phyloP scores from a whole-genome alignment of 2,888 invertebrate genomes.

The Gnatocerus cornutus region DNA sequence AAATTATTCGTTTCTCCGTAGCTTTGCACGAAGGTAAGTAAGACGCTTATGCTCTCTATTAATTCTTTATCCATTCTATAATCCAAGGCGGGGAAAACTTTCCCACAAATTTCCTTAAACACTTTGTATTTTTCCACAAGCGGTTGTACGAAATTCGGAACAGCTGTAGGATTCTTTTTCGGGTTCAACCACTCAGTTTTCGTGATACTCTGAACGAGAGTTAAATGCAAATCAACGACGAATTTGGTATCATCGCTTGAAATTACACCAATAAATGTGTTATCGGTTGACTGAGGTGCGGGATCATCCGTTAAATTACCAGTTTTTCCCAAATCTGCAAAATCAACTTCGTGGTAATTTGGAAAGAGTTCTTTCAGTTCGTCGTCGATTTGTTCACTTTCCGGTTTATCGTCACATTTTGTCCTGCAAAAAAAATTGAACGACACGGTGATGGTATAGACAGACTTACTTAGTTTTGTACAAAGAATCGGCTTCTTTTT shows the following conservation, averaged over 20 bases:
- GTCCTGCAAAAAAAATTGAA: slow-evolving; percentile 68
- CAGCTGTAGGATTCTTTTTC: slow-evolving; percentile 63
- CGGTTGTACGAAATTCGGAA: slow-evolving; percentile 72
- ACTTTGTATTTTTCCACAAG: slow-evolving; percentile 76
- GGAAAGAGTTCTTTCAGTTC: slow-evolving; percentile 84
- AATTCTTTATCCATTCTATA: slow-evolving; percentile 74
- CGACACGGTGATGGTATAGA: not conserved
- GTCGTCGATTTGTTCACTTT: slow-evolving; percentile 78
- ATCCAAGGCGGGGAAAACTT: slow-evolving; percentile 73
- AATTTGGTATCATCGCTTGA: slow-evolving; percentile 75
- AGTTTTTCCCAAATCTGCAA: slow-evolving; percentile 75
- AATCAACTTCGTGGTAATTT: slow-evolving; percentile 79
- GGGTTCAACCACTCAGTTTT: slow-evolving; percentile 77
- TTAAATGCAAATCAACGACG: slow-evolving; percentile 77
- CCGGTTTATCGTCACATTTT: slow-evolving; percentile 79
- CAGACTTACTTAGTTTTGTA: slow-evolving; percentile 78
- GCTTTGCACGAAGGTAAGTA: slow-evolving; percentile 73
- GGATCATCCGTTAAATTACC: slow-evolving; percentile 43
- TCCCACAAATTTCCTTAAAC: slow-evolving; percentile 74
- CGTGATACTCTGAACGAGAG: slow-evolving; percentile 75
- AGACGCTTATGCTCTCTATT: slow-evolving; percentile 75
- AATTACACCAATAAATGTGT: slow-evolving; percentile 63
- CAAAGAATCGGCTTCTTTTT: slow-evolving; percentile 84
- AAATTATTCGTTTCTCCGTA: slow-evolving; percentile 68
- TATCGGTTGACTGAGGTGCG: slow-evolving; percentile 54